phyloP scores from a whole-genome alignment of 2,888 invertebrate species.

The Parapristionchus giblindavisi region DNA sequence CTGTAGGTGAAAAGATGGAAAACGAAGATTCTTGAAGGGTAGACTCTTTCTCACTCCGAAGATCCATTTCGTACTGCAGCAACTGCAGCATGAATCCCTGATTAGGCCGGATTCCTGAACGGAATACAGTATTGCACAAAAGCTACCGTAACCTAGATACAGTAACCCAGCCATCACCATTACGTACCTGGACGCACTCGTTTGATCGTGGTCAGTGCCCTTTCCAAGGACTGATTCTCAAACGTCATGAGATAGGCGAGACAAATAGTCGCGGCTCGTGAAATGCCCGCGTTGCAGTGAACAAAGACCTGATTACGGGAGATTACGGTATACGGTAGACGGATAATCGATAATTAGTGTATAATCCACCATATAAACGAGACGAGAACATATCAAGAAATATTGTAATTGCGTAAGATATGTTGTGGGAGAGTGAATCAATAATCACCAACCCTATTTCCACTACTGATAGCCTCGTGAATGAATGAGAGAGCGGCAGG shows the following conservation, averaged over 20 bases:
- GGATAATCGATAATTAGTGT: constrained; percentile 22
- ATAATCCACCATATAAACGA: neutral
- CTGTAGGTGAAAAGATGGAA: too few relatives aligned
- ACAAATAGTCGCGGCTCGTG: constrained; percentile 71
- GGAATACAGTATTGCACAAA: neutral
- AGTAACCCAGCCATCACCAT: neutral
- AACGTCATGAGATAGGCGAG: constrained; percentile 70
- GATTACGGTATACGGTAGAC: neutral
- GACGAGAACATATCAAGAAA: neutral
- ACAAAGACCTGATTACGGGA: constrained; percentile 56
- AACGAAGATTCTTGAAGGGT: too few relatives aligned
- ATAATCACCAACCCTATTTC: constrained; percentile 46
- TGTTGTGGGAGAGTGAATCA: neutral
- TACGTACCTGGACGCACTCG: constrained; percentile 60
- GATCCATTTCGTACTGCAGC: too few relatives aligned
- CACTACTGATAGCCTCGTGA: constrained; percentile 69
- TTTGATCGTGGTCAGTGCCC: constrained; percentile 69
- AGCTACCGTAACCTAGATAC: neutral
- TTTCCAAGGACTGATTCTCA: constrained; percentile 40
- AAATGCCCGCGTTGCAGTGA: constrained; percentile 69
- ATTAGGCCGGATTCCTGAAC: constrained; percentile 60
- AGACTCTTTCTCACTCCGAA: constrained; percentile 47
- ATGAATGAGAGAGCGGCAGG: constrained; percentile 44
- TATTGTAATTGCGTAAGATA: neutral
- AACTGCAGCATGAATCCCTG: constrained; percentile 63